Evolutionary conservation across 2,797 vertebrate genomes (phyloP).

Genomic region (Enteromius viviparus): DNA sequence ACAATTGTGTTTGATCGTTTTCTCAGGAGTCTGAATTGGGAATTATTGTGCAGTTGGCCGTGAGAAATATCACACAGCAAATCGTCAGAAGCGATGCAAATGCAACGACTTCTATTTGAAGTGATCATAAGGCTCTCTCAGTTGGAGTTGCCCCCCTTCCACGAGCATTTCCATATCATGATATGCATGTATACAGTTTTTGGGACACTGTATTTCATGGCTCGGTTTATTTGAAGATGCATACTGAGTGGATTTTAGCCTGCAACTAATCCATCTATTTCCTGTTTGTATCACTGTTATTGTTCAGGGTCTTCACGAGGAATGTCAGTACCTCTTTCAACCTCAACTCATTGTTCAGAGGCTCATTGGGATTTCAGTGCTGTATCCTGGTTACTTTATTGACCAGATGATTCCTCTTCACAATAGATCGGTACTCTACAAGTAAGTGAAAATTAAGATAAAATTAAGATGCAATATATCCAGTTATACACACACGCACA

Average conservation of each 20-base stretch:
- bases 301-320: constrained; percentile 91
- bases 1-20: constrained; percentile 39
- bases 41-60: constrained; percentile 40
- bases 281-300: constrained; percentile 47
- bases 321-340: constrained; percentile 98
- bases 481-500: neutral
- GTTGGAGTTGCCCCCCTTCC: constrained; percentile 1
- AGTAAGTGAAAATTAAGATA: constrained; percentile 81
- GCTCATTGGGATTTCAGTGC: constrained; percentile 89
- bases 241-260: neutral
- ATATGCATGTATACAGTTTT: constrained; percentile 15
- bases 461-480: neutral
- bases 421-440: constrained; percentile 93
- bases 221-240: constrained; percentile 1
- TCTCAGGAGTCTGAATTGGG: constrained; percentile 30
- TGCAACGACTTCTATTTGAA: constrained; percentile 40
- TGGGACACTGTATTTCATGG: constrained; percentile 26
- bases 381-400: constrained; percentile 90
- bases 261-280: constrained; percentile 14
- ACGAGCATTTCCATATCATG: constrained; percentile 34
- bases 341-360: constrained; percentile 96
- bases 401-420: constrained; percentile 90
- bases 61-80: constrained; percentile 48
- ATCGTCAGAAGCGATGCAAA: constrained; percentile 30
- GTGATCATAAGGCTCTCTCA: constrained; percentile 29